Conservation (phyloP, 2,113 vertebrate species). For the Chitala chitala region DNA sequence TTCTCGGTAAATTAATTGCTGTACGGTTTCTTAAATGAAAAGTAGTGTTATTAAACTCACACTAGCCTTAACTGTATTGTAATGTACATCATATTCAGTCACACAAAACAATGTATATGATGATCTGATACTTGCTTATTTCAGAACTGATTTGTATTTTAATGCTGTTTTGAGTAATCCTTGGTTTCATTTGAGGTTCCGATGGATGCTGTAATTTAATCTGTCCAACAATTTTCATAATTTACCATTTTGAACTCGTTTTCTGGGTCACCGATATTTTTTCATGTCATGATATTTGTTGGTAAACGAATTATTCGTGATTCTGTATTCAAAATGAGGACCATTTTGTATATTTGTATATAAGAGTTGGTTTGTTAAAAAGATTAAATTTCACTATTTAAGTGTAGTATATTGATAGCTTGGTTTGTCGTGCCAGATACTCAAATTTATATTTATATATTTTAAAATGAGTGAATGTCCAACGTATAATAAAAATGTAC, state of each 20-base stretch:
- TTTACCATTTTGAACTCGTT: background rate
- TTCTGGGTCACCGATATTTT: slow-evolving; percentile 11
- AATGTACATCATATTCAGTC: background rate
- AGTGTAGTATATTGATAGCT: slow-evolving; percentile 55
- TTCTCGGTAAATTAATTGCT: background rate
- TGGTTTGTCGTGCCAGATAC: slow-evolving; percentile 63
- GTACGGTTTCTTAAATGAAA: slow-evolving; percentile 24
- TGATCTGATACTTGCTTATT: background rate
- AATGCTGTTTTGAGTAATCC: background rate
- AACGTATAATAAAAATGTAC: slow-evolving; percentile 69
- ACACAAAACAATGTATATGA: background rate
- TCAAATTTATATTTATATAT: slow-evolving; percentile 74
- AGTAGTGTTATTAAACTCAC: slow-evolving; percentile 12
- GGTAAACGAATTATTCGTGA: slow-evolving; percentile 31
- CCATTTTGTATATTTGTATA: slow-evolving; percentile 69
- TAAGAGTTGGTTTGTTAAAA: slow-evolving; percentile 58
- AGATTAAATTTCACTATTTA: slow-evolving; percentile 58
- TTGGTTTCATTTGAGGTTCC: slow-evolving; percentile 1
- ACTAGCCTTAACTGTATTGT: background rate
- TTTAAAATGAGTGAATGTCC: slow-evolving; percentile 53
- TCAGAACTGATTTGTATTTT: background rate
- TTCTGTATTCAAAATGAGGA: slow-evolving; percentile 61
- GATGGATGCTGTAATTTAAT: background rate
- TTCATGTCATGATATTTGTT: slow-evolving; percentile 12
- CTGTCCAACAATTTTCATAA: background rate